phyloP scores from a whole-genome alignment of 2,113 vertebrate species.

The Cheirogaleus medius region DNA sequence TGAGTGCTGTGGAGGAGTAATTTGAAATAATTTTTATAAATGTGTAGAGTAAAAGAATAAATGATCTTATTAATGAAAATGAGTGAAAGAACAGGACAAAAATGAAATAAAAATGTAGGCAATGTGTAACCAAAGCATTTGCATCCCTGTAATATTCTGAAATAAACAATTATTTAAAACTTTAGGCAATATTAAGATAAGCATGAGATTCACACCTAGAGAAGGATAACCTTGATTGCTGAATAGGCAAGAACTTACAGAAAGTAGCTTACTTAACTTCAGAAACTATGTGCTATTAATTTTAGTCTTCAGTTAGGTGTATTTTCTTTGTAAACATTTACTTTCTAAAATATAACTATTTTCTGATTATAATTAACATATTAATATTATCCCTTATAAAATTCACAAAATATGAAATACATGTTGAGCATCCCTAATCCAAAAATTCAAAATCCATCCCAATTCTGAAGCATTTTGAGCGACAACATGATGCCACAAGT shows the following conservation, averaged over 20 bases:
- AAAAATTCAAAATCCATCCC: not conserved
- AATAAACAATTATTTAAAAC: not conserved
- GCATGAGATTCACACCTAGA: not conserved
- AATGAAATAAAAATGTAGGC: not conserved
- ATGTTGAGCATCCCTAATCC: not conserved
- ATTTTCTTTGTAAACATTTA: not conserved
- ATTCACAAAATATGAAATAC: not conserved
- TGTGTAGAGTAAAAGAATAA: not conserved
- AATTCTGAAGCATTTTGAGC: not conserved
- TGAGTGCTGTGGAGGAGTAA: not conserved
- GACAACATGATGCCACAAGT: not conserved
- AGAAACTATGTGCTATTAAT: not conserved
- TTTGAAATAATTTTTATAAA: slow-evolving; percentile 12
- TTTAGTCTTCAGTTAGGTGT: not conserved
- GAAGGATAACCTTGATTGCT: not conserved
- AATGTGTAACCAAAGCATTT: not conserved
- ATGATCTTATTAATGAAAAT: not conserved
- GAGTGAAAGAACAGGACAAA: not conserved
- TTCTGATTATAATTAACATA: not conserved
- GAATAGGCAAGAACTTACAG: not conserved
- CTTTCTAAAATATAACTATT: not conserved
- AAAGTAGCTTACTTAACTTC: not conserved
- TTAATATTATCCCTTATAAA: not conserved
- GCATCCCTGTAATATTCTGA: no score
- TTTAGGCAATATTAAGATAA: not conserved